A percentile compares a stretch with the other conserved stretches of the same genome.
These are phyloP conservation scores for Chromis chromis DNA, from an alignment of 2,797 vertebrate species.

Conservation along the genomic window DNA sequence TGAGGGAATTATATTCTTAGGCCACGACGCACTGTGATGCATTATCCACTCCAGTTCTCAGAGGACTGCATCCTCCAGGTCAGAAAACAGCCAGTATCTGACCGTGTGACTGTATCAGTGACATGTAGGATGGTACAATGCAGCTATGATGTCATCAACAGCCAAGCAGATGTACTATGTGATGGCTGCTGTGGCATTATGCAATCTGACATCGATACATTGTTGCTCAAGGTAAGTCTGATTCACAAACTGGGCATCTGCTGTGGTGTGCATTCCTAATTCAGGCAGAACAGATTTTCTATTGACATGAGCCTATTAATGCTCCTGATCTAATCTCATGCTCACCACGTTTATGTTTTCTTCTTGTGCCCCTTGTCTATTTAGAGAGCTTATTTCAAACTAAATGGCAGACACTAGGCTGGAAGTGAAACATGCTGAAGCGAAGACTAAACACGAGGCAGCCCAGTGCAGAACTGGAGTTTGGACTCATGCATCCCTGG, in stretches of 20 bases:
- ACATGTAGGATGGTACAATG: background rate
- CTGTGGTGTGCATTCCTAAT: background rate
- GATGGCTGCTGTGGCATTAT: too few relatives aligned
- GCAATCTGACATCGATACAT: too few relatives aligned
- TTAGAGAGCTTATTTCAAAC: background rate
- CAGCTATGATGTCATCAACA: background rate
- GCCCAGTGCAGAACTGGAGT: conserved; percentile 45
- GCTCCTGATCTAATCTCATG: background rate
- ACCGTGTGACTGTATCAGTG: background rate
- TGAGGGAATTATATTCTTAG: conserved; percentile 31
- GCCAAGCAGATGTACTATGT: background rate
- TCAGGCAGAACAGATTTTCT: background rate
- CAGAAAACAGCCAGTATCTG: background rate
- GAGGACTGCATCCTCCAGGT: conserved; percentile 23
- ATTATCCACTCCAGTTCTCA: conserved; percentile 57
- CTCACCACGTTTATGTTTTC: background rate
- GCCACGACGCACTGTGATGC: conserved; percentile 49
- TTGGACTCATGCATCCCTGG: conserved; percentile 55
- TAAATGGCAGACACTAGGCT: background rate
- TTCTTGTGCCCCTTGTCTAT: background rate
- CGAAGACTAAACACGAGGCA: conserved; percentile 18
- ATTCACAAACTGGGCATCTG: background rate
- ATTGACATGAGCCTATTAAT: background rate
- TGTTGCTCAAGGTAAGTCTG: too few relatives aligned
- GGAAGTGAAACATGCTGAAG: background rate